Base-by-base conservation (phyloP, 1,140 invertebrate species). In the Papilio dardanus region DNA sequence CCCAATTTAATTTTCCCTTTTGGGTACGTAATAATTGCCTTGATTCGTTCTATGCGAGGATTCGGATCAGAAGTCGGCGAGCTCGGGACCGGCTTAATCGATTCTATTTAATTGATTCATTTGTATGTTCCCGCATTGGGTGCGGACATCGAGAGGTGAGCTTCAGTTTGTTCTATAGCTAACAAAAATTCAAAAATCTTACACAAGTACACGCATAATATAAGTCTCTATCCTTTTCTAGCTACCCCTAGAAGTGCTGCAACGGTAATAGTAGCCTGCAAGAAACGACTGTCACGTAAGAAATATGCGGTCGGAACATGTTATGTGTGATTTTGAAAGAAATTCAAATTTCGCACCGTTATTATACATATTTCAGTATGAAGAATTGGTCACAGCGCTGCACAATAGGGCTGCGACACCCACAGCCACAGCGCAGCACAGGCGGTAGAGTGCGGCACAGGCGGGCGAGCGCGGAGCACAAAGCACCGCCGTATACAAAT, bases 1-100 rank as follows among this genome's bases (percentile, higher is more conserved):
- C 85, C 86, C 86, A 88, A 91, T 90, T 90, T 92, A 88, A 91
- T 92, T 91, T 89, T 88, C 83, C 84, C 84, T 77, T 84, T 83
- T 81, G 79, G 84, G 84, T 86, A 80, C 82, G 82, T 87, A 84
- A 87, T 92, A 90, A 90, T 92, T 91, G 86, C 82, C 77, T 85
- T 81, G 86, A 91, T 91, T 89, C 86, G 88, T 91, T 91, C 87
- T 91, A 89, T 85, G 83, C 76, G 79, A 79, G 82, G 66, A 69
- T 74, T 78, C 73, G 78, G 77, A 78, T 81, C 87, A 81, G 88
- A 78, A 88, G 85, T 84, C 79, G 78, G 77, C 75, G 74, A 68
- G 76, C 76, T 83, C 77, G 81, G 77, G 73, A 74, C 78, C 73
- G 77, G 65, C 76, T 50, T 87, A 88, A 88, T 87, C 83, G 84